These are phyloP conservation scores for Andrena trimmerana DNA, from an alignment of 2,888 invertebrate genomes.

Conservation along the genomic window DNA sequence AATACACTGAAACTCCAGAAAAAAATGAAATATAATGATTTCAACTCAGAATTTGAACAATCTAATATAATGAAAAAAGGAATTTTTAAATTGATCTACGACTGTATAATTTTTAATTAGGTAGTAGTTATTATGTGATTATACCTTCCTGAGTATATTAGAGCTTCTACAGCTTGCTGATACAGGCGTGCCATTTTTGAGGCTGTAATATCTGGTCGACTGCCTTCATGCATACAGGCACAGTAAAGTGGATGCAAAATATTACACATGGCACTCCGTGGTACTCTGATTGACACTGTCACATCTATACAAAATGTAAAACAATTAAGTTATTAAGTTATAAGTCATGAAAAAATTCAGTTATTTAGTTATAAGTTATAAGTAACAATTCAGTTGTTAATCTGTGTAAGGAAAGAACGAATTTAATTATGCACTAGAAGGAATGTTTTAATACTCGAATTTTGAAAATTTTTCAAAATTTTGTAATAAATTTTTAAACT, in stretches of 20 bases:
- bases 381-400: too few relatives aligned
- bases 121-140: not conserved
- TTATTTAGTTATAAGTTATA: too few relatives aligned
- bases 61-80: not conserved
- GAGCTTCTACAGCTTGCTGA: conserved; percentile 88
- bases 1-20: too few relatives aligned
- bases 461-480: too few relatives aligned
- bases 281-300: conserved; percentile 89
- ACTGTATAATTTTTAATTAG: not conserved
- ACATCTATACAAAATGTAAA: conserved; percentile 86
- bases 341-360: not conserved
- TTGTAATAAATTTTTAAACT: too few relatives aligned
- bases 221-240: conserved; percentile 89
- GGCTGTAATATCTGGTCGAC: conserved; percentile 87
- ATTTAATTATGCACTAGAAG: too few relatives aligned
- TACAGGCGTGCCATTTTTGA: conserved; percentile 89
- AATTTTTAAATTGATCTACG: not conserved
- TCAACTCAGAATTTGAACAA: too few relatives aligned
- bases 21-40: too few relatives aligned
- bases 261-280: conserved; percentile 89
- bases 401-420: too few relatives aligned
- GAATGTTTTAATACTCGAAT: too few relatives aligned
- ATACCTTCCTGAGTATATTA: conserved; percentile 86
- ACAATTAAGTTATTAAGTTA: not conserved
- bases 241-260: conserved; percentile 91